These are phyloP conservation scores for Chelonus insularis DNA, from an alignment of 1,140 invertebrate genomes.

Conservation along the genomic window DNA sequence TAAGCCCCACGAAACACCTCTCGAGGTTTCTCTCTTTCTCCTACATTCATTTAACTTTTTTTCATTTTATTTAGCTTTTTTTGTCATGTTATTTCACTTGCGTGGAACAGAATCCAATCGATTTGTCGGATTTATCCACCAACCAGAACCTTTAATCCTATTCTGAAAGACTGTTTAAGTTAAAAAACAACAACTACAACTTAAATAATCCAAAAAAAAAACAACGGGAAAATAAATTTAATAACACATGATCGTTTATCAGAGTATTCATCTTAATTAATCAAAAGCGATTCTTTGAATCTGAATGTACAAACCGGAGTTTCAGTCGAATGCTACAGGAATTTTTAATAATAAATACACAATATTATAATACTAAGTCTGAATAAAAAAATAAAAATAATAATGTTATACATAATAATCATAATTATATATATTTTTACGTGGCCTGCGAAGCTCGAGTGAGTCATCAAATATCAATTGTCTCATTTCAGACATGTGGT, in stretches of 20 bases:
- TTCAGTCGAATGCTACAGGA: constrained; percentile 44
- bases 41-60: constrained; percentile 3
- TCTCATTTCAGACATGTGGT: not conserved
- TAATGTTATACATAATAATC: constrained; percentile 29
- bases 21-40: constrained; percentile 4
- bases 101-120: not conserved
- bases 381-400: constrained; percentile 27
- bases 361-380: constrained; percentile 29
- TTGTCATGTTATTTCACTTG: constrained; percentile 4
- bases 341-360: constrained; percentile 28
- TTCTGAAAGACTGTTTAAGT: not conserved
- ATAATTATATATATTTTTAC: constrained; percentile 12
- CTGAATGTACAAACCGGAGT: constrained; percentile 50
- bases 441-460: constrained; percentile 38
- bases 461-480: not conserved
- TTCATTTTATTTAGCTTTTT: constrained; percentile 1
- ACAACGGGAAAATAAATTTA: no score
- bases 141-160: not conserved
- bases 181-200: not conserved
- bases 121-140: not conserved
- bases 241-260: no score
- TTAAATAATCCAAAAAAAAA: no score
- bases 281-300: constrained; percentile 33
- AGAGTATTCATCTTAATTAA: no score
- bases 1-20: not conserved